These are phyloP conservation scores for Brachionichthys hirsutus DNA, from an alignment of 2,113 vertebrate genomes.

Conservation along the genomic window DNA sequence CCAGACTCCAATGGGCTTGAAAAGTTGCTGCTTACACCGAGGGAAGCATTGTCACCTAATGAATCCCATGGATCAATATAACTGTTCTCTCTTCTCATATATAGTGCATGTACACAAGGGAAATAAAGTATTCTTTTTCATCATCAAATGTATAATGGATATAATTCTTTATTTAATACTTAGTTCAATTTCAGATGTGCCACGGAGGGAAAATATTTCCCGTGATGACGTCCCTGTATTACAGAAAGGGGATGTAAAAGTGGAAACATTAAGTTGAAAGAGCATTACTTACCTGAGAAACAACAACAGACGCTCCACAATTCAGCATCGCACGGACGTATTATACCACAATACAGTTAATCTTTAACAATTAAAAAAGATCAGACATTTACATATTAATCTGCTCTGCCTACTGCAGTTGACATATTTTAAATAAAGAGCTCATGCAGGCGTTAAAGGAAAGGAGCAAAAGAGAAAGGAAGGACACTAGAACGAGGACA, in stretches of 20 bases:
- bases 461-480: conserved; percentile 27
- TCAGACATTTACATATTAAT: conserved; percentile 80
- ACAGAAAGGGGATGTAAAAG: conserved; percentile 45
- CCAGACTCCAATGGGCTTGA: conserved; percentile 60
- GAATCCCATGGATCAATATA: conserved; percentile 78
- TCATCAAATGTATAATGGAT: conserved; percentile 79
- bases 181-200: conserved; percentile 65
- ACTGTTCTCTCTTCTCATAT: conserved; percentile 68
- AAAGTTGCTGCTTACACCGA: conserved; percentile 67
- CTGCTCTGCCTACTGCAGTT: conserved; percentile 55
- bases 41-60: conserved; percentile 77
- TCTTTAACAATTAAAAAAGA: conserved; percentile 77
- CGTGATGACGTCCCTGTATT: conserved; percentile 66
- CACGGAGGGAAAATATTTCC: conserved; percentile 63
- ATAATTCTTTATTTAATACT: conserved; percentile 77
- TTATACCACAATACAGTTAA: conserved; percentile 63
- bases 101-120: conserved; percentile 75
- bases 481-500: conserved; percentile 32
- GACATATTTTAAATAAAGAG: conserved; percentile 72
- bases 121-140: conserved; percentile 78
- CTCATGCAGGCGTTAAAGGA: conserved; percentile 58
- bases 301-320: conserved; percentile 39
- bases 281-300: conserved; percentile 49
- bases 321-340: conserved; percentile 44
- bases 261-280: conserved; percentile 32